A percentile compares a stretch with the other conserved stretches of the same genome.
These are phyloP conservation scores for Zaprionus davidi DNA, from an alignment of 1,140 invertebrate genomes.

Conservation along the genomic window DNA sequence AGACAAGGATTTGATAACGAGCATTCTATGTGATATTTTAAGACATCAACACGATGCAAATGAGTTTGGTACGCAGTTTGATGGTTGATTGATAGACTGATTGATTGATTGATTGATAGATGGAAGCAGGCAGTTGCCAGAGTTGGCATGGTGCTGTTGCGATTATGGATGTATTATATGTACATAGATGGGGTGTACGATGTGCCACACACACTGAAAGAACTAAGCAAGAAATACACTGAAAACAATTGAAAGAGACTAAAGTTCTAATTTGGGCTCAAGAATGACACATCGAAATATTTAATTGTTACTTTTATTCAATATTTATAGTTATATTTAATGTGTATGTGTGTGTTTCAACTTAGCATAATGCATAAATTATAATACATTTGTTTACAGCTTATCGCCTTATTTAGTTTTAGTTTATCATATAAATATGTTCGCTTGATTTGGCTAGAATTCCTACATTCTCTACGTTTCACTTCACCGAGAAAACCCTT, in stretches of 20 bases:
- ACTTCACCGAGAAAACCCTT: constrained; percentile 3
- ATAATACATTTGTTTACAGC: constrained; percentile 73
- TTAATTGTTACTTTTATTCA: constrained; percentile 66
- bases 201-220: constrained; percentile 65
- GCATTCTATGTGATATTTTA: constrained; percentile 35
- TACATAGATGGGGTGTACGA: constrained; percentile 40
- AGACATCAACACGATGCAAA: constrained; percentile 53
- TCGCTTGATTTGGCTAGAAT: constrained; percentile 49
- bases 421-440: constrained; percentile 13
- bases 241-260: constrained; percentile 51
- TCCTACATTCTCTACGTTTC: constrained; percentile 7
- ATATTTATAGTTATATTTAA: constrained; percentile 61
- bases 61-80: constrained; percentile 17
- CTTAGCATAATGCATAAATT: constrained; percentile 64
- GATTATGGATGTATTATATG: constrained; percentile 8
- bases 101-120: constrained; percentile 36
- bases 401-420: constrained; percentile 15
- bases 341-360: constrained; percentile 40
- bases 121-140: constrained; percentile 52
- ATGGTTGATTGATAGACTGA: constrained; percentile 33
- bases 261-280: constrained; percentile 24
- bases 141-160: constrained; percentile 38
- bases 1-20: constrained; percentile 33
- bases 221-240: constrained; percentile 70
- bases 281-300: constrained; percentile 46